Percentiles rank a stretch among this genome's conserved stretches.
phyloP scores from a whole-genome alignment of 2,113 vertebrate genomes.

The Sitta europaea region DNA sequence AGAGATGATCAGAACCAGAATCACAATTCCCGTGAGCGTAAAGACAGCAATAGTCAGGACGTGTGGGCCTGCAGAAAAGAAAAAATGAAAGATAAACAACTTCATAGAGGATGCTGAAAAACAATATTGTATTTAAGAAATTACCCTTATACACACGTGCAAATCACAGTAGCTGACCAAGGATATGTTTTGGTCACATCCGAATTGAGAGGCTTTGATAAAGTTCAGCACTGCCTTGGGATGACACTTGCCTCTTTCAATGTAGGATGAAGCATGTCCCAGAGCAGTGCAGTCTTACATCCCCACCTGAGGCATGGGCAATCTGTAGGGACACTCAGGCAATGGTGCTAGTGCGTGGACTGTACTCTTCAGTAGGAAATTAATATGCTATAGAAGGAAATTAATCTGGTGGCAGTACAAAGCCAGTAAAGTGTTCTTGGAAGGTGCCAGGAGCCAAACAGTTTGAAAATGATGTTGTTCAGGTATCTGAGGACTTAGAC shows the following conservation, averaged over 20 bases:
- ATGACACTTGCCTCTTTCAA: not conserved
- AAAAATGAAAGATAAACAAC: not conserved
- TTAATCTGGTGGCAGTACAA: not conserved
- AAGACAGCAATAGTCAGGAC: constrained; percentile 82
- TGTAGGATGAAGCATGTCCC: not conserved
- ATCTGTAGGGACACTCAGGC: not conserved
- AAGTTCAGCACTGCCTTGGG: not conserved
- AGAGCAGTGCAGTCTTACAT: not conserved
- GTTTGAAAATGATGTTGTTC: not conserved
- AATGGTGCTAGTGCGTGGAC: not conserved
- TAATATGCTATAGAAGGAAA: not conserved
- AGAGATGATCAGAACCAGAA: constrained; percentile 83
- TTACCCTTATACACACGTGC: not conserved
- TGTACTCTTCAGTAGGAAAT: not conserved
- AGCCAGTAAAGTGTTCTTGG: not conserved
- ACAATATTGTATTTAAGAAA: not conserved
- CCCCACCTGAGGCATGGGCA: not conserved
- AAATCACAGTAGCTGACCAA: not conserved
- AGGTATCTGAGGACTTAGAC: not conserved
- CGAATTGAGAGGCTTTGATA: not conserved
- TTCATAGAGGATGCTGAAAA: not conserved
- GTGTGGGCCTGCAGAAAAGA: constrained; percentile 65
- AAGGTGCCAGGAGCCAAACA: not conserved
- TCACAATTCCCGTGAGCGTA: constrained; percentile 79
- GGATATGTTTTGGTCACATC: not conserved